Conservation (phyloP, 2,888 invertebrate genomes). For the Drosophila acutilabella region DNA sequence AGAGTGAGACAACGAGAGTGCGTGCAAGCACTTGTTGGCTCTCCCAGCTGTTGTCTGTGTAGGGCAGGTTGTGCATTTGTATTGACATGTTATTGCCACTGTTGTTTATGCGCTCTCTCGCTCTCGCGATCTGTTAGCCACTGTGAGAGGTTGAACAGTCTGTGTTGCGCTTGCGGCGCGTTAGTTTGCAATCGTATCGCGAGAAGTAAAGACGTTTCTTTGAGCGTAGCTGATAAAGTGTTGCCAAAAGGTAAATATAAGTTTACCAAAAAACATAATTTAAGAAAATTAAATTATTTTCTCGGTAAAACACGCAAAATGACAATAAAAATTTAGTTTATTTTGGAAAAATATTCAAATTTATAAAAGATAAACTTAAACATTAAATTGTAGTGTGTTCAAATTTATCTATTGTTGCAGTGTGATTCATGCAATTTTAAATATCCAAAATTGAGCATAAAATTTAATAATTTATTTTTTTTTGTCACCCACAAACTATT, state of each 20-base stretch:
- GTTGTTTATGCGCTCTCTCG: slow-evolving; percentile 10
- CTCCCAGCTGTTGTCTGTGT: slow-evolving; percentile 25
- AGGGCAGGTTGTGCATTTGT: slow-evolving; percentile 40
- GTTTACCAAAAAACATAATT: slow-evolving; percentile 23
- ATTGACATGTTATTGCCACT: slow-evolving; percentile 5
- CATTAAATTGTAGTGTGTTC: background rate
- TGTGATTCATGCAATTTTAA: background rate
- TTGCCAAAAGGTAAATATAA: slow-evolving; percentile 58
- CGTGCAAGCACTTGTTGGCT: slow-evolving; percentile 46
- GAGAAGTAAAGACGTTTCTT: slow-evolving; percentile 16
- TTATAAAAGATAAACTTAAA: background rate
- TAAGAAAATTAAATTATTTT: slow-evolving; percentile 26
- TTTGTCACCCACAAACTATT: background rate
- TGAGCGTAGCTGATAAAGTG: slow-evolving; percentile 9
- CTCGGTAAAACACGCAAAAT: slow-evolving; percentile 9
- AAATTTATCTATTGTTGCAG: slow-evolving; percentile 9
- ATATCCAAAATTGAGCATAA: background rate
- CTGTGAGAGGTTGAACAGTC: slow-evolving; percentile 2
- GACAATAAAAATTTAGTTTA: background rate
- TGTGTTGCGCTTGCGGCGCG: background rate
- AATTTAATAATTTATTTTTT: background rate
- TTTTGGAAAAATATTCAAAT: slow-evolving; percentile 1
- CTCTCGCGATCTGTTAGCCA: slow-evolving; percentile 5
- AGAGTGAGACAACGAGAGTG: slow-evolving; percentile 43
- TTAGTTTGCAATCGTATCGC: slow-evolving; percentile 18